Evolutionary conservation across 2,113 vertebrate species (phyloP), one percentile per base, ranked within the genome.

Genomic region (Clarias gariepinus): DNA sequence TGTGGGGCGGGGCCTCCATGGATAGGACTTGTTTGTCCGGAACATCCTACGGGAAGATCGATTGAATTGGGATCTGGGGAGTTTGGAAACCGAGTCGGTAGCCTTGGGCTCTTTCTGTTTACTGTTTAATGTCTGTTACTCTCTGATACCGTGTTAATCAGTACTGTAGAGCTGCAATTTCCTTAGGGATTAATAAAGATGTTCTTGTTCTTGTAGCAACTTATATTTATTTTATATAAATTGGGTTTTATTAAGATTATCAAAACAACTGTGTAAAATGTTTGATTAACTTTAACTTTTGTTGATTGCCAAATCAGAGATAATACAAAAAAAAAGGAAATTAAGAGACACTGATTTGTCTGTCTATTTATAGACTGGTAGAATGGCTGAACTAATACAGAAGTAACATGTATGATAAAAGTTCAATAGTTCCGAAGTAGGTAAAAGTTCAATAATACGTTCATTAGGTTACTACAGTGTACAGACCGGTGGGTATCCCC

Each of bases 401-500:
- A 77, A 53, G 0, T 77, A 74, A 52, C 21, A 25, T 47, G 30
- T 19, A 4, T 25, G 52, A 74, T 25, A 18, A 53, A 76, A 28
- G 77, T 79, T 57, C 28, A 57, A 57, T 60, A 80, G 55, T 80
- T 80, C 55, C 58, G 23, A 9, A 33, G 76, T 12, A 58, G 53
- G 33, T 76, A 21, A 76, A 71, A 58, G 55, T 79, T 33, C 9
- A 58, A 58, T 4, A 21, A 10, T 12, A 33, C 18, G 4, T 76
- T 4, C 52, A 52, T n/a, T 52, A 76, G 73, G 41, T 73, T 73
- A 41, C 41, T 73, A 21, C 8, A 73, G 52, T 10, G 4, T 30
- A 53, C 41, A 68, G 52, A 18, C 57, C 55, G 68, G 47, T 88
- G 68, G 57, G 74, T 88, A 82, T 87, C 63, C 41, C 33, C 28